A percentile compares a stretch with the other conserved stretches of the same genome.
Evolutionary conservation across 2,113 vertebrate genomes (phyloP).

Genomic region (Azemiops feae): DNA sequence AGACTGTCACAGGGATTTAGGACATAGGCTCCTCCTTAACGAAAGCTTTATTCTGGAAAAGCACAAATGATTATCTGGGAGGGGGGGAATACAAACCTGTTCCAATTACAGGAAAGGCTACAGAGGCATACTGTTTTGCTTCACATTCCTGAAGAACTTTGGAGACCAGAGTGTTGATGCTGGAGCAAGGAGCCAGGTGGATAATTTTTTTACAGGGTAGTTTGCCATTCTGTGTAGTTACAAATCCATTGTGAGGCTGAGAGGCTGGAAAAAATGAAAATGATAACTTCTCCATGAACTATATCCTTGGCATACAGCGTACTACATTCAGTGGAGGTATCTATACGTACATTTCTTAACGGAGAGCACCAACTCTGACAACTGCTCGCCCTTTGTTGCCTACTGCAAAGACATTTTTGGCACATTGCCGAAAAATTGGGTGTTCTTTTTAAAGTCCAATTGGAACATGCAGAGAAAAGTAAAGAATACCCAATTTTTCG

Average conservation of each 20-base stretch:
- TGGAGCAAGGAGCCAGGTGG: slow-evolving; percentile 68
- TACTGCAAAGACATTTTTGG: neutral
- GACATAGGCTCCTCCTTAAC: neutral
- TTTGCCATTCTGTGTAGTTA: slow-evolving; percentile 78
- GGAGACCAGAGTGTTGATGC: slow-evolving; percentile 62
- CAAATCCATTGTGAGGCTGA: slow-evolving; percentile 56
- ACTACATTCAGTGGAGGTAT: neutral
- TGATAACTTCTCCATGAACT: neutral
- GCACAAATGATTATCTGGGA: neutral
- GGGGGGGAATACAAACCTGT: slow-evolving; percentile 76
- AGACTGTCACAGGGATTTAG: neutral
- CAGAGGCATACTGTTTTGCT: slow-evolving; percentile 63
- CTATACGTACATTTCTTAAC: neutral
- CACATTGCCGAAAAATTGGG: neutral
- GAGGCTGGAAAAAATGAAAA: slow-evolving; percentile 63
- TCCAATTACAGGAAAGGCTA: slow-evolving; percentile 88
- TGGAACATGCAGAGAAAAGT: neutral
- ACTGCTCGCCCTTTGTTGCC: neutral
- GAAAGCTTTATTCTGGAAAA: neutral
- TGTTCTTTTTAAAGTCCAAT: neutral
- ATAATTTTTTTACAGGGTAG: slow-evolving; percentile 83
- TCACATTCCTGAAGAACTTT: slow-evolving; percentile 76
- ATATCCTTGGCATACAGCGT: neutral
- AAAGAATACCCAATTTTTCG: neutral
- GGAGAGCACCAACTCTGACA: neutral